Percentiles rank a stretch among this genome's conserved stretches.
These are phyloP conservation scores for Phymanthus crucifer DNA, from an alignment of 92 coral and sea anemone genomes.

Conservation along the genomic window DNA sequence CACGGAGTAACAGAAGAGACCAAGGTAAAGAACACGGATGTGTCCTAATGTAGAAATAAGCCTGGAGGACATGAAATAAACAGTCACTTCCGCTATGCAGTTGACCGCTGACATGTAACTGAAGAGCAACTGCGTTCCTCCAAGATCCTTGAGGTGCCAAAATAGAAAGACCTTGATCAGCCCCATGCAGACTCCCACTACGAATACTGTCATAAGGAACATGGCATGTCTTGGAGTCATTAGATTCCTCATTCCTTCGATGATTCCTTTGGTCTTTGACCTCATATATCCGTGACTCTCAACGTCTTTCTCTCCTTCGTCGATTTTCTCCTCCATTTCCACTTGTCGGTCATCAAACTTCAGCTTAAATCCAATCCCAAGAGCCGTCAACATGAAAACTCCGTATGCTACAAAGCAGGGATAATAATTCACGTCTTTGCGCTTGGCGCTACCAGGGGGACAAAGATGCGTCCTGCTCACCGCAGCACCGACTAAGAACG, in stretches of 20 bases:
- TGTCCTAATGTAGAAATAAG: constrained; percentile 68
- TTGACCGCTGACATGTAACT: constrained; percentile 85
- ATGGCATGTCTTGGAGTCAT: constrained; percentile 67
- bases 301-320: constrained; percentile 9
- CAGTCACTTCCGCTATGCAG: constrained; percentile 83
- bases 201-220: constrained; percentile 89
- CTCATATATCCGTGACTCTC: constrained; percentile 9
- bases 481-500: constrained; percentile 91
- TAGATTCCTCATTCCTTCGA: constrained; percentile 60
- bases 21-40: constrained; percentile 76
- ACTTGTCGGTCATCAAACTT: constrained; percentile 55
- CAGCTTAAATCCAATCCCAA: constrained; percentile 72
- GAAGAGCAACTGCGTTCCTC: constrained; percentile 83
- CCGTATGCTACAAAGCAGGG: constrained; percentile 86
- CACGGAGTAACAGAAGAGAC: constrained; percentile 69
- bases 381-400: constrained; percentile 67
- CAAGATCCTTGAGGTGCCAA: constrained; percentile 87
- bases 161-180: constrained; percentile 89
- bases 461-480: constrained; percentile 90
- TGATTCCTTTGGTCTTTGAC: constrained; percentile 42
- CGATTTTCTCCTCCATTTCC: constrained; percentile 19
- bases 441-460: constrained; percentile 82
- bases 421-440: constrained; percentile 89
- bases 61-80: constrained; percentile 79
- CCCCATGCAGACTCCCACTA: constrained; percentile 96